phyloP scores from a whole-genome alignment of 2,888 invertebrate genomes.

The Rhodophaea formosa region DNA sequence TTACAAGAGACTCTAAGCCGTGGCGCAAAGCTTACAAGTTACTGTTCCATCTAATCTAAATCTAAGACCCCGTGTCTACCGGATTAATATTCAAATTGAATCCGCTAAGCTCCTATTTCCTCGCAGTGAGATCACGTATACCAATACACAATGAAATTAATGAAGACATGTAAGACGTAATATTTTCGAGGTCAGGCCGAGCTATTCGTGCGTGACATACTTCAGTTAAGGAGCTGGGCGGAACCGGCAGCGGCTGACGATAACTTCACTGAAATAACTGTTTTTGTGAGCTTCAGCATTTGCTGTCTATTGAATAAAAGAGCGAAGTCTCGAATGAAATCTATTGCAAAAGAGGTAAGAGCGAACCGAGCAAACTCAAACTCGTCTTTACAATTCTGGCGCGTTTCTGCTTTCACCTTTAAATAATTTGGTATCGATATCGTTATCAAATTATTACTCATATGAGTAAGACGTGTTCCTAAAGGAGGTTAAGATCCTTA shows the following conservation, averaged over 20 bases:
- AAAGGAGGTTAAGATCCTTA: too few species aligned
- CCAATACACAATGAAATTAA: neutral
- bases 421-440: too few species aligned
- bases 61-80: neutral
- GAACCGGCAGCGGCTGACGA: neutral
- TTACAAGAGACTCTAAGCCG: too few species aligned
- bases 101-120: slow-evolving; percentile 5
- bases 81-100: slow-evolving; percentile 8
- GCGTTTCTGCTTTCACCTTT: too few species aligned
- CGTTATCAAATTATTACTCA: too few species aligned
- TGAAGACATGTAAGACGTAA: slow-evolving; percentile 8
- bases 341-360: too few species aligned
- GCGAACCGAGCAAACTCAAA: too few species aligned
- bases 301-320: too few species aligned
- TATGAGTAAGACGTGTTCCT: too few species aligned
- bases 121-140: neutral
- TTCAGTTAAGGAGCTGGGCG: slow-evolving; percentile 23
- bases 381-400: too few species aligned
- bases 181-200: slow-evolving; percentile 15
- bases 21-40: too few species aligned
- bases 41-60: neutral
- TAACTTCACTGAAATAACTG: neutral
- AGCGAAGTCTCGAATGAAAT: too few species aligned
- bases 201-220: slow-evolving; percentile 33
- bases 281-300: neutral